Conservation (phyloP, 2,888 invertebrate species). For the Dynastes tityus region DNA sequence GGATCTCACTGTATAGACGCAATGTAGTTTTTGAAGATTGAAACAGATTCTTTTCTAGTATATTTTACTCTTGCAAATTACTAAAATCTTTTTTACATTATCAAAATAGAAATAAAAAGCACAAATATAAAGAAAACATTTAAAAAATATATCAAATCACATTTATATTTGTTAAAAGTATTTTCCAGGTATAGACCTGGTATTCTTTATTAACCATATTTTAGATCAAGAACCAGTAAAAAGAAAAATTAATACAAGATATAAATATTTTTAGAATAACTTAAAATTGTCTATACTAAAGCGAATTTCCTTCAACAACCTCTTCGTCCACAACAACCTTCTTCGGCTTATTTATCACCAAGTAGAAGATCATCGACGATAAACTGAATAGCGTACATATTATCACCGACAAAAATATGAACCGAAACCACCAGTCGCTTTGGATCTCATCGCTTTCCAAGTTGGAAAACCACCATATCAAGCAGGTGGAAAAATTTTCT, state of each 20-base stretch:
- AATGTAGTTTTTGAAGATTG: too few species aligned
- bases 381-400: constrained; percentile 75
- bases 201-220: too few species aligned
- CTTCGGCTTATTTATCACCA: constrained; percentile 77
- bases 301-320: constrained; percentile 32
- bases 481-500: constrained; percentile 81
- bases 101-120: too few species aligned
- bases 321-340: constrained; percentile 64
- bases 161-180: constrained; percentile 1
- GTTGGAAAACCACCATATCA: constrained; percentile 77
- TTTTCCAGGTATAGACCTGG: not conserved
- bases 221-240: too few species aligned
- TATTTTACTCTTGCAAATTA: not conserved
- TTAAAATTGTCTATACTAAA: not conserved
- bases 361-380: constrained; percentile 77
- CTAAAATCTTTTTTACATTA: not conserved
- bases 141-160: constrained; percentile 13
- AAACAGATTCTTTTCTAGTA: too few species aligned
- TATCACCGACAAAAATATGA: constrained; percentile 77
- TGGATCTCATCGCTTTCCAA: constrained; percentile 70
- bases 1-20: too few species aligned
- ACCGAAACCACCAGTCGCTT: constrained; percentile 80
- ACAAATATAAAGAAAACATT: too few species aligned
- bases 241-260: too few species aligned
- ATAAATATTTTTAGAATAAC: too few species aligned